These are phyloP conservation scores for Andrena camellia DNA, from an alignment of 2,888 invertebrate species.

Conservation along the genomic window DNA sequence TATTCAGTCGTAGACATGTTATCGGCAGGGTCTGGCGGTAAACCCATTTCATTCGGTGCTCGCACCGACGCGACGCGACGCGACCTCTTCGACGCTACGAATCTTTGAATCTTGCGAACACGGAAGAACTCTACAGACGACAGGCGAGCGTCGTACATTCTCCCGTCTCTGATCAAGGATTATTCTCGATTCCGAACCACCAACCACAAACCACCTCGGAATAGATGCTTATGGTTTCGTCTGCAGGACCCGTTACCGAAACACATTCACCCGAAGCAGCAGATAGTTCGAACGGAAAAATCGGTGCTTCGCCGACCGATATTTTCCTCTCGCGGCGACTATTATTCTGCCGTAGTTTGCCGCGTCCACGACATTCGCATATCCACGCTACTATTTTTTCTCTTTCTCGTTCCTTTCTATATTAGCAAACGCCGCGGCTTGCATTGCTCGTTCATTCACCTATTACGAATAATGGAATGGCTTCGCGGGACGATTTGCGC, in stretches of 20 bases:
- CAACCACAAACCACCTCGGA: not conserved
- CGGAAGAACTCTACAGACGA: constrained; percentile 12
- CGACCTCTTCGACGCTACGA: constrained; percentile 34
- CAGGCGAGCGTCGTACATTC: constrained; percentile 15
- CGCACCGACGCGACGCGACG: constrained; percentile 21
- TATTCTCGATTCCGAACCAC: constrained; percentile 5
- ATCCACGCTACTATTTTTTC: constrained; percentile 24
- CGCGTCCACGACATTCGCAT: constrained; percentile 49
- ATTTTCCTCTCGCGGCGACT: constrained; percentile 14
- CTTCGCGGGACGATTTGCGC: constrained; percentile 58
- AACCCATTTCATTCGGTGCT: constrained; percentile 48
- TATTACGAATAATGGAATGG: constrained; percentile 66
- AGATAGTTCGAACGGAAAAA: constrained; percentile 10
- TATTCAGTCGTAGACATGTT: constrained; percentile 41
- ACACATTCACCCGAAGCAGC: not conserved
- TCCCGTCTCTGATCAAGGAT: constrained; percentile 39
- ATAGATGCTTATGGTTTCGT: no score
- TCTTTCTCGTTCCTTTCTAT: constrained; percentile 22
- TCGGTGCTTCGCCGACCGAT: constrained; percentile 16
- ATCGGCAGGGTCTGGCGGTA: constrained; percentile 41
- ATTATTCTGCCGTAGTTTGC: constrained; percentile 47
- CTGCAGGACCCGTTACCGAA: no score
- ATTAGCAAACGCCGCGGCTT: constrained; percentile 45
- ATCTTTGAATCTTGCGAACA: constrained; percentile 42
- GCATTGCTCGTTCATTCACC: constrained; percentile 51